Evolutionary conservation across 2,888 invertebrate genomes (phyloP).

Genomic region (Drosophila gaucha): DNA sequence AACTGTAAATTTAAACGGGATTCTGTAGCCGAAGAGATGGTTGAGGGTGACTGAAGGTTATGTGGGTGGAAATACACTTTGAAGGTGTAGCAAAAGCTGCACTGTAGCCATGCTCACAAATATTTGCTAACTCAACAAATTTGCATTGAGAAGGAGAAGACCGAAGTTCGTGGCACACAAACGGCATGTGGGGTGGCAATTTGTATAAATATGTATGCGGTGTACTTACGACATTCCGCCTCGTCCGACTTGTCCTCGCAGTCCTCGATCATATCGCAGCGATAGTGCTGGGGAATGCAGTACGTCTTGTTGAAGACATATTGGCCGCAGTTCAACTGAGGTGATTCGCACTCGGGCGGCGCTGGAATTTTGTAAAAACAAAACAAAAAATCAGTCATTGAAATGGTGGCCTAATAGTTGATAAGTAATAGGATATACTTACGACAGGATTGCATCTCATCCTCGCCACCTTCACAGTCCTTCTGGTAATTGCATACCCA

Average conservation of each 20-base stretch:
- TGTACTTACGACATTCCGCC: slow-evolving; percentile 95
- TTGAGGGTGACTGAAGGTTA: not conserved
- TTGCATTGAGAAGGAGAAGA: slow-evolving; percentile 54
- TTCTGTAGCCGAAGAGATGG: not conserved
- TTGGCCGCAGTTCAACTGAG: slow-evolving; percentile 95
- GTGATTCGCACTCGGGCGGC: slow-evolving; percentile 96
- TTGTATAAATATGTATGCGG: slow-evolving; percentile 14
- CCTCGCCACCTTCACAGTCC: slow-evolving; percentile 96
- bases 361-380: slow-evolving; percentile 86
- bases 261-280: slow-evolving; percentile 97
- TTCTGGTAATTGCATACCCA: slow-evolving; percentile 97
- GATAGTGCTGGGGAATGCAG: slow-evolving; percentile 96
- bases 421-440: slow-evolving; percentile 86
- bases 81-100: slow-evolving; percentile 25
- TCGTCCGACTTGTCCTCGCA: slow-evolving; percentile 98
- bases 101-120: slow-evolving; percentile 35
- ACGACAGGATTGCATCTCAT: slow-evolving; percentile 96
- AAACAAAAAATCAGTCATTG: not conserved
- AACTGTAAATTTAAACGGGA: slow-evolving; percentile 24
- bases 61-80: slow-evolving; percentile 1
- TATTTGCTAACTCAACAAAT: slow-evolving; percentile 69
- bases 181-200: not conserved
- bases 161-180: not conserved
- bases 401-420: not conserved
- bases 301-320: slow-evolving; percentile 98